Base-by-base conservation (phyloP, 2,113 vertebrate genomes). In the Chamaetylas fuelleborni region DNA sequence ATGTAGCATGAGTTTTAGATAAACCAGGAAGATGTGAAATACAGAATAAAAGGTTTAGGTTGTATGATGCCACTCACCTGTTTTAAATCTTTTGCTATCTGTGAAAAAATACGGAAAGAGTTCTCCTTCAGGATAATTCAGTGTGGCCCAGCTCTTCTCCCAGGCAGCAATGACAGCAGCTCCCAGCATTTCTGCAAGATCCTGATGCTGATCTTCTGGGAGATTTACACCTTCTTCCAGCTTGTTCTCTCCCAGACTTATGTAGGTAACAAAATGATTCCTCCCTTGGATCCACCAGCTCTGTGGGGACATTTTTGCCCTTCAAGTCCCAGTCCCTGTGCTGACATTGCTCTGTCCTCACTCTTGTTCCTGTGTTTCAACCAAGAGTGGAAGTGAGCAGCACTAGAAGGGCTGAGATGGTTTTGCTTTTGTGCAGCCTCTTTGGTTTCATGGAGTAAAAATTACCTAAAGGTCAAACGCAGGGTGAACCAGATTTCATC, bases 21-120 rank as follows among this genome's bases (percentile, higher is more conserved):
- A 94, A 92, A 86, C 43, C 56, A 84, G 64, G 16, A 83, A 81
- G 64, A 92, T 76, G 77, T 67, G 90, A 96, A 94, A 90, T 81
- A 69, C 69, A 93, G 72, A 94, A 86, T 88, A 88, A 94, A 92
- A 88, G 82, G 72, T 78, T 92, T 79, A 78, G 53, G 65, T 58
- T 58, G 56, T 42, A 34, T 24, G 80, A 73, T 86, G 78, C 45
- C 51, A 69, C 88, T 93, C 60, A 83, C 86, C 82, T 96, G 82
- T 64, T 95, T 72, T 66, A 90, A 95, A 85, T 70, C 90, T 95
- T 81, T 40, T 67, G 28, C 77, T 93, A 16, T 60, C 57, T 78
- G 34, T 24, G 19, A 15, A 60, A 74, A 92, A 92, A 74, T 48
- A 70, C 0, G 3, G 58, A 11, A 23, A 61, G 47, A 62, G 14